Base-by-base conservation (phyloP, 2,888 invertebrate genomes). In the Apocheima hispidaria region DNA sequence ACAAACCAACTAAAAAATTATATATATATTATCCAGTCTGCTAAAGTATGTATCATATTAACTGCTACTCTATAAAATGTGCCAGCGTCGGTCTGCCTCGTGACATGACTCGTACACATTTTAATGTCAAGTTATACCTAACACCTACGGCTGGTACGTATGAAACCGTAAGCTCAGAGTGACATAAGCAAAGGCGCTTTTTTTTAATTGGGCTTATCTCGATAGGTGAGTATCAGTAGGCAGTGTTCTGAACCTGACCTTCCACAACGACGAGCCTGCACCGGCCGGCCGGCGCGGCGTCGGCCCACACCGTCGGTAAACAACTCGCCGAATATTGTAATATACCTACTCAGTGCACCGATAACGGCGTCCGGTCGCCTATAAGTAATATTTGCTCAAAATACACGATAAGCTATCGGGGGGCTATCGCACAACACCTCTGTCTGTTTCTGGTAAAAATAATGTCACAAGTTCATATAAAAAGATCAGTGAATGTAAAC, bases 351-450 rank as follows among this genome's bases (percentile, higher is more conserved):
- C 72, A 74, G 72, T 75, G 66, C 69, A 70, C 68, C 73, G 88
- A 89, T 90, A 90, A 83, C 79, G 77, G 83, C 86, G 88, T 90
- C 90, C 90, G 89, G 84, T 77, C 76, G 75, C 72, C 76, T 84
- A 76, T 26, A 26, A 7, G 6, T 82, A 26, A 44, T 44, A 44
- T 33, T 82, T 77, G 62, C 70, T 70, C 66, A 66, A 74, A 74
- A 71, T 68, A 73, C 58, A 36, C 52, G 88, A 89, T 88, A 89
- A 82, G 59, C 49, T 66, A 66, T 70, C 66, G 40, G 46, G n/a
- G 46, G 70, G 69, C 67, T 73, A 71, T 73, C 71, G 41, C 21
- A 40, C 60, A 28, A 50, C 59, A 57, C 56, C 53, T 52, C 58
- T 38, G 51, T 30, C 46, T 57, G 59, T 63, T 70, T 63, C 70